Conservation (phyloP, 2,888 invertebrate genomes). For the Beris morrisii region DNA sequence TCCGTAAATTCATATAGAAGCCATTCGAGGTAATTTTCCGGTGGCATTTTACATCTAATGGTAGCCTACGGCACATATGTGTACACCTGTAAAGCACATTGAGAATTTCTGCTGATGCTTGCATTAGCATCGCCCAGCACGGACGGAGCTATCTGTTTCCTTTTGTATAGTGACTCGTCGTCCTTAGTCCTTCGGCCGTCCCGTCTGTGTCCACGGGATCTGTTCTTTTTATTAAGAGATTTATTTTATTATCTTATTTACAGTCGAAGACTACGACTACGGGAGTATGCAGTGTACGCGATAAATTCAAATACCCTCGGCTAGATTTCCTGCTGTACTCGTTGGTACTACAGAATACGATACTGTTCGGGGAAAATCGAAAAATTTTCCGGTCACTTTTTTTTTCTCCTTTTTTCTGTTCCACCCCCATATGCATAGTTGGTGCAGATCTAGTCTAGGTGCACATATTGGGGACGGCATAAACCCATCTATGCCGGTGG, state of each 20-base stretch:
- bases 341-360: too few relatives aligned
- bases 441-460: too few relatives aligned
- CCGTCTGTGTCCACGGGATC: not conserved
- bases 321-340: conserved; percentile 6
- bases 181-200: not conserved
- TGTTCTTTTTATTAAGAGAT: conserved; percentile 35
- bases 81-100: conserved; percentile 19
- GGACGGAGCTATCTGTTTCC: too few relatives aligned
- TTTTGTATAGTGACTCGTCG: too few relatives aligned
- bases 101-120: conserved; percentile 23
- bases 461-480: conserved; percentile 13
- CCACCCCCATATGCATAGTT: conserved; percentile 12
- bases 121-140: conserved; percentile 21
- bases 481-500: conserved; percentile 5
- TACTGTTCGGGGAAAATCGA: too few relatives aligned
- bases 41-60: conserved; percentile 20
- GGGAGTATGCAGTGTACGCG: conserved; percentile 28
- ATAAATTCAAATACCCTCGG: conserved; percentile 35
- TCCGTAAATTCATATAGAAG: conserved; percentile 23
- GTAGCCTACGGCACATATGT: conserved; percentile 21
- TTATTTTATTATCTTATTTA: conserved; percentile 39
- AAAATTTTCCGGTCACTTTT: too few relatives aligned
- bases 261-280: not conserved
- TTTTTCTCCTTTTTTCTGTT: too few relatives aligned
- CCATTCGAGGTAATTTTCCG: conserved; percentile 28